Base-by-base conservation (phyloP, 2,888 invertebrate genomes). In the Dascillus cervinus region DNA sequence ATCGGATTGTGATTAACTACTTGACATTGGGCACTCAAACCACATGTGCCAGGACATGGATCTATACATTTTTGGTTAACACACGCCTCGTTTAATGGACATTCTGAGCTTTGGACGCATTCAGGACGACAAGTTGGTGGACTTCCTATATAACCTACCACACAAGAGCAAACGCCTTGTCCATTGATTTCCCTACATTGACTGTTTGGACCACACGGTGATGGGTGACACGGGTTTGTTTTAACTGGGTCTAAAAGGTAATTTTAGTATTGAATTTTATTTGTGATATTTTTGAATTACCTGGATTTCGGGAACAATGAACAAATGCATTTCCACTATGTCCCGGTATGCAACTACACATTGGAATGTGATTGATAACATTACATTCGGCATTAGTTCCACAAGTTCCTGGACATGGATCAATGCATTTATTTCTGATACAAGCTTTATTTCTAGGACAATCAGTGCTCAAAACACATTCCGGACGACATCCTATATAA, bases 361-460 rank as follows among this genome's bases (percentile, higher is more conserved):
- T 82, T 1, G 84, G 82, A 32, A 83, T 72, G 48, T 86, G 86
- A 56, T 85, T 85, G 13, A 82, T 67, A 2, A 84, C 83, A 46
- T 75, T 73, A 52, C 88, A 89, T 27, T 77, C 57, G 1, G 88
- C 86, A 54, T 80, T 82, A 28, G 65, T 60, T 1, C 86, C 88
- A 58, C 89, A 89, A 11, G 81, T 82, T 38, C 79, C 80, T 4
- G 79, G 77, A 49, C 89, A 88, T 26, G 88, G 87, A 57, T 86
- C 79, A 26, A 68, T 58, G 55, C 88, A 89, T 62, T 85, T 84
- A 54, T 79, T 81, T 47, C 70, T 69, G 1, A 75, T 66, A 52
- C 86, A 87, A 38, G 85, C 79, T 53, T 72, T 74, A 54, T 78
- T 70, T 48, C 73, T 71, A 12, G 77, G 65, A 60, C 87, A 88